Conservation (phyloP, 1,140 invertebrate species). For the Platorchestia sp. region DNA sequence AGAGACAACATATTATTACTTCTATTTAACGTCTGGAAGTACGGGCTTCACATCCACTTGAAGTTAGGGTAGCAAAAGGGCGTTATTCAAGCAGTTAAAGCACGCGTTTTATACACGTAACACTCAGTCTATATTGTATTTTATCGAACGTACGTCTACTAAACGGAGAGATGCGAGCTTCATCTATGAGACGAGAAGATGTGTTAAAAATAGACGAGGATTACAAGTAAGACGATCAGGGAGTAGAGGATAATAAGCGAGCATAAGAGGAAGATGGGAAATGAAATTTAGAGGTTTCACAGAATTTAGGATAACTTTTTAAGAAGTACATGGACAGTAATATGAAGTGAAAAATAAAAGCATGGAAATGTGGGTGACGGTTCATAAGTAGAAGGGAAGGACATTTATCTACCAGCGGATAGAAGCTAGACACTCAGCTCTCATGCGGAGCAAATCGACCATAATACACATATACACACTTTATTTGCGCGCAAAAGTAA, state of each 20-base stretch:
- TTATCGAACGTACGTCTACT: neutral
- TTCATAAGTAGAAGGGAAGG: neutral
- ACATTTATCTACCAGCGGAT: no score
- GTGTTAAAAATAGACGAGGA: neutral
- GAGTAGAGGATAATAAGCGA: no score
- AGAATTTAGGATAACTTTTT: neutral
- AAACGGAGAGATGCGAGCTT: neutral
- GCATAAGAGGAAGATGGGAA: no score
- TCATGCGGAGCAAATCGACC: neutral
- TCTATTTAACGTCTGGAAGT: neutral
- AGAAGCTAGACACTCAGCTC: neutral
- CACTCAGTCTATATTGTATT: neutral
- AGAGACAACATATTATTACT: neutral
- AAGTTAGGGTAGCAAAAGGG: conserved; percentile 6
- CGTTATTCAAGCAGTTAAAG: conserved; percentile 54
- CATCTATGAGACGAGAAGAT: neutral
- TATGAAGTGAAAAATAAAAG: neutral
- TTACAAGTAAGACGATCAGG: neutral
- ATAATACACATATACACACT: neutral
- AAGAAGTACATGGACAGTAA: neutral
- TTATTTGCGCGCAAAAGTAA: neutral
- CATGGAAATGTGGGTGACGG: neutral
- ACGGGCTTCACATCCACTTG: conserved; percentile 2
- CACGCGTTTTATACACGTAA: neutral
- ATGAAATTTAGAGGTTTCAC: neutral